Evolutionary conservation across 2,113 vertebrate genomes (phyloP).

Genomic region (Dolichallabes microphthalmus): DNA sequence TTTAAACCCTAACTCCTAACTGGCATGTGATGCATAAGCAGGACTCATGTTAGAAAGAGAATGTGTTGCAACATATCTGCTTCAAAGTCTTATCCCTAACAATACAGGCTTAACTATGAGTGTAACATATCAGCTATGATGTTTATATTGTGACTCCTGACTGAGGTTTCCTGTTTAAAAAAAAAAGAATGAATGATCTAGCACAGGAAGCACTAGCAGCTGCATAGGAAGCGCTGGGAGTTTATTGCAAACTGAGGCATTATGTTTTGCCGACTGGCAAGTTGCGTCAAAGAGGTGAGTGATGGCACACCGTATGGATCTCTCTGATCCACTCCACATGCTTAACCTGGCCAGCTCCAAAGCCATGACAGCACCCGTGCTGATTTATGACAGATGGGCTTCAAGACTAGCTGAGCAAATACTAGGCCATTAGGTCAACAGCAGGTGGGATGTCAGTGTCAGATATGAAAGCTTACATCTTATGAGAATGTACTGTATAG

Average conservation of each 20-base stretch:
- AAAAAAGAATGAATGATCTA: not conserved
- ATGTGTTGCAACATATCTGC: not conserved
- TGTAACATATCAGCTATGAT: not conserved
- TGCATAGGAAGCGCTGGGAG: not conserved
- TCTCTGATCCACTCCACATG: slow-evolving; percentile 35
- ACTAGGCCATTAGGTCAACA: slow-evolving; percentile 15
- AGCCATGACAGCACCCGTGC: slow-evolving; percentile 1
- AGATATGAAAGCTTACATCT: not conserved
- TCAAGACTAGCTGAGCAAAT: slow-evolving; percentile 4
- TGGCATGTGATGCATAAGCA: slow-evolving; percentile 67
- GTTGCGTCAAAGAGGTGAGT: slow-evolving; percentile 14
- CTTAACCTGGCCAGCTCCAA: slow-evolving; percentile 30
- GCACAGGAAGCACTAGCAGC: slow-evolving; percentile 3
- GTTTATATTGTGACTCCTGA: slow-evolving; percentile 38
- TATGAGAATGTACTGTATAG: not conserved
- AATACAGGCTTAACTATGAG: not conserved
- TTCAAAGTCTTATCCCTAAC: not conserved
- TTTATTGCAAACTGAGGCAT: not conserved
- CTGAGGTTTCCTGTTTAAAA: slow-evolving; percentile 20
- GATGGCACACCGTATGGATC: slow-evolving; percentile 2
- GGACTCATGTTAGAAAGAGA: slow-evolving; percentile 53
- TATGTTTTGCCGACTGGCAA: not conserved
- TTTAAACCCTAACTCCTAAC: slow-evolving; percentile 70
- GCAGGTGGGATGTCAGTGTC: not conserved
- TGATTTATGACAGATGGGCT: slow-evolving; percentile 36